Conservation (phyloP, 2,888 invertebrate genomes). For the Nemoura dubitans region DNA sequence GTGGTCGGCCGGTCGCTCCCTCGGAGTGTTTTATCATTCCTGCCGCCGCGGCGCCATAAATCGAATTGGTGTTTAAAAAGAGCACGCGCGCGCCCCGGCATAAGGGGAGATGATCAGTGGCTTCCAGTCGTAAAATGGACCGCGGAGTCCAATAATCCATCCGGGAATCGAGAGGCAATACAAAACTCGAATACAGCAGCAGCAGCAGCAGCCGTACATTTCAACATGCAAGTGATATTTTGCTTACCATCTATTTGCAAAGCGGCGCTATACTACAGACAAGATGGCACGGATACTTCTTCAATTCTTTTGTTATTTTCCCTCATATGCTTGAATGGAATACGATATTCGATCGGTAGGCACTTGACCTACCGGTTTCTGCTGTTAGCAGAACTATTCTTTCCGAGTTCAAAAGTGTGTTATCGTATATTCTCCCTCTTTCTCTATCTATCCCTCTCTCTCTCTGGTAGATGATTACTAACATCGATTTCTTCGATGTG, state of each 20-base stretch:
- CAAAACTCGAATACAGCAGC: slow-evolving; percentile 19
- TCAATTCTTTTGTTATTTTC: background rate
- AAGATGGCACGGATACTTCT: background rate
- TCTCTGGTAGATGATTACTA: too few relatives aligned
- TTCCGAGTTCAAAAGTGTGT: too few relatives aligned
- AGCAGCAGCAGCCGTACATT: background rate
- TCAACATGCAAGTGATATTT: background rate
- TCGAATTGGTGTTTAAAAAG: slow-evolving; percentile 42
- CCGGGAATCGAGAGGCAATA: background rate
- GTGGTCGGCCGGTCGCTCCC: background rate
- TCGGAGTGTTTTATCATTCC: slow-evolving; percentile 41
- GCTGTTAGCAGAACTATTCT: too few relatives aligned
- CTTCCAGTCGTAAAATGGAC: slow-evolving; percentile 38
- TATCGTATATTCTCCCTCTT: too few relatives aligned
- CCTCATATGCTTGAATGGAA: background rate
- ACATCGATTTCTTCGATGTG: too few relatives aligned
- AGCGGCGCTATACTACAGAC: background rate
- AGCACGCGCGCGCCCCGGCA: background rate
- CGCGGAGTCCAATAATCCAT: slow-evolving; percentile 14
- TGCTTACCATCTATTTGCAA: background rate
- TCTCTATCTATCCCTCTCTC: too few relatives aligned
- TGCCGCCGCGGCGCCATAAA: slow-evolving; percentile 42
- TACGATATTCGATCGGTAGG: background rate
- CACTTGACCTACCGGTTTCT: background rate
- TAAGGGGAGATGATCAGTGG: slow-evolving; percentile 43